Conservation (phyloP, 2,888 invertebrate species). For the Drosophila ezoana region DNA sequence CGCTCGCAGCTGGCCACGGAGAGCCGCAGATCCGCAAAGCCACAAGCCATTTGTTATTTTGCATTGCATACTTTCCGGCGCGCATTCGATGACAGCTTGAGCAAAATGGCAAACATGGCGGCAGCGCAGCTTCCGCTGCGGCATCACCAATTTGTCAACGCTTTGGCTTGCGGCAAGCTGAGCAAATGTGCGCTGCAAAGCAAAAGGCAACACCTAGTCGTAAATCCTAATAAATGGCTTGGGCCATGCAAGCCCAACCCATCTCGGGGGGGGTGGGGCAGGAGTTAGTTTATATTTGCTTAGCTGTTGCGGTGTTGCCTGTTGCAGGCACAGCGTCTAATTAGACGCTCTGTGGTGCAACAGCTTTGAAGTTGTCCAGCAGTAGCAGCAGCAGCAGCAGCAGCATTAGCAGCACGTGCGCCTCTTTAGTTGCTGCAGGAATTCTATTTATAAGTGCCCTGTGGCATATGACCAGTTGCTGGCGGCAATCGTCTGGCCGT, state of each 20-base stretch:
- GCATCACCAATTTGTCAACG: conserved; percentile 73
- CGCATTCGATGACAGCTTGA: conserved; percentile 72
- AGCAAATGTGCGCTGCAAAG: conserved; percentile 60
- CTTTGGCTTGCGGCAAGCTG: conserved; percentile 71
- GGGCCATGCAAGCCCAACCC: not conserved
- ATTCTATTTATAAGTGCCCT: conserved; percentile 68
- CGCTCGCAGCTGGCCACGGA: conserved; percentile 3
- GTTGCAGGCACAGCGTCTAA: conserved; percentile 37
- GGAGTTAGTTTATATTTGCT: conserved; percentile 31
- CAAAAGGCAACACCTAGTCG: conserved; percentile 54
- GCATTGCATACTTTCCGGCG: conserved; percentile 67
- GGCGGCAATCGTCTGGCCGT: conserved; percentile 54
- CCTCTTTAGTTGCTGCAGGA: conserved; percentile 8
- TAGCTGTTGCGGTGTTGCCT: conserved; percentile 16
- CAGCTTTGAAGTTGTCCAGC: conserved; percentile 52
- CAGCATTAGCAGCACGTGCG: conserved; percentile 17
- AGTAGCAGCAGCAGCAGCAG: conserved; percentile 5
- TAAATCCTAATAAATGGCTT: conserved; percentile 69
- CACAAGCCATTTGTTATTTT: conserved; percentile 70
- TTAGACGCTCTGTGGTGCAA: conserved; percentile 21
- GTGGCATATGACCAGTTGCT: conserved; percentile 54
- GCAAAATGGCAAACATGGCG: conserved; percentile 75
- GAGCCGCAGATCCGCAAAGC: conserved; percentile 49
- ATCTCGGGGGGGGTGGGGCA: not conserved
- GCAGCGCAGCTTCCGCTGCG: conserved; percentile 37